Percentiles rank a stretch among this genome's conserved stretches.
Evolutionary conservation across 2,113 vertebrate species (phyloP).

Genomic region (Calonectris borealis): DNA sequence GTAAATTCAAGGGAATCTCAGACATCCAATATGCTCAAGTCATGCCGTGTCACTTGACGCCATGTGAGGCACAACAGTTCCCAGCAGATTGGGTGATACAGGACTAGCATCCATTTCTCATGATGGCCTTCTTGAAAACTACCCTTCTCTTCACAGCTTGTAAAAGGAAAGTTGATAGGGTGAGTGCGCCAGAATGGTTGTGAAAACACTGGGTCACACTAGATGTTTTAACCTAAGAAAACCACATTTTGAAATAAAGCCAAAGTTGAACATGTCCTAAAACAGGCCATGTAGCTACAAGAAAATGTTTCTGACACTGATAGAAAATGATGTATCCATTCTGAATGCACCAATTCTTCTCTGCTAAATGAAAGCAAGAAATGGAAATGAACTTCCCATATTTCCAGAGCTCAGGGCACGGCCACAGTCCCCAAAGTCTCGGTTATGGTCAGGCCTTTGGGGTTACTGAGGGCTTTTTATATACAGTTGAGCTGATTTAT

Average conservation of each 20-base stretch:
- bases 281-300: not conserved
- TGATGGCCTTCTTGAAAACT: not conserved
- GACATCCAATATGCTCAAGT: not conserved
- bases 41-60: not conserved
- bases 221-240: not conserved
- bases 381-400: not conserved
- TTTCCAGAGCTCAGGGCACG: not conserved
- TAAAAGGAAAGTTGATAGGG: constrained; percentile 43
- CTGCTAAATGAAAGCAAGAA: not conserved
- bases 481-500: constrained; percentile 22
- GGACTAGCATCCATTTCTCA: not conserved
- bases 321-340: not conserved
- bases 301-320: not conserved
- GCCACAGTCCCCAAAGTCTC: not conserved
- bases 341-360: not conserved
- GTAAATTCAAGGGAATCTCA: constrained; percentile 12
- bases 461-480: not conserved
- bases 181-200: not conserved
- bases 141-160: constrained; percentile 5
- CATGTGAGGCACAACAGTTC: not conserved
- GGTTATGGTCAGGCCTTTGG: not conserved
- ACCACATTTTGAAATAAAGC: not conserved
- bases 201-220: not conserved
- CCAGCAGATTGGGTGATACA: not conserved
- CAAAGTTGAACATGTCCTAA: not conserved